phyloP scores from a whole-genome alignment of 2,888 invertebrate species.

The Apamea sordens region DNA sequence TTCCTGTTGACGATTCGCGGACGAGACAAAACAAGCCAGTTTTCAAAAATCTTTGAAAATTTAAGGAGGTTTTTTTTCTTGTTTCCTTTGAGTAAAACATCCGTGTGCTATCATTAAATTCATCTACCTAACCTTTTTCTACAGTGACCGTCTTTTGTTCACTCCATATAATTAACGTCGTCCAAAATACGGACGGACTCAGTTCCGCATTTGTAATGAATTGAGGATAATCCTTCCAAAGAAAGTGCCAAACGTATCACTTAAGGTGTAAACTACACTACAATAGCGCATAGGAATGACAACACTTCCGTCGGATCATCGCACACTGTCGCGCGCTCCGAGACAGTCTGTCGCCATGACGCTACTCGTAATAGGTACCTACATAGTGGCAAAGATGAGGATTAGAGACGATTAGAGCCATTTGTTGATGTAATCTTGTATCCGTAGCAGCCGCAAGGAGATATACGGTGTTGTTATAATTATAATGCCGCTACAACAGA shows the following conservation, averaged over 20 bases:
- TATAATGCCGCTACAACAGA: background rate
- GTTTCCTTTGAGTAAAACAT: no score
- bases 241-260: constrained; percentile 24
- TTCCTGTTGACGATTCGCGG: no score
- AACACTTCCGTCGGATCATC: constrained; percentile 37
- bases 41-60: background rate
- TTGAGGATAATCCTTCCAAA: constrained; percentile 16
- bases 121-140: background rate
- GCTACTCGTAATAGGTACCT: background rate
- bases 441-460: background rate
- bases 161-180: background rate
- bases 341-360: constrained; percentile 20
- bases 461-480: background rate
- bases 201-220: background rate
- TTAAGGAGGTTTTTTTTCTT: no score
- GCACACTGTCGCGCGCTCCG: background rate
- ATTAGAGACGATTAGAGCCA: constrained; percentile 28
- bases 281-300: constrained; percentile 9
- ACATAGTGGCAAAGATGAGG: background rate
- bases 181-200: background rate
- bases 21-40: background rate
- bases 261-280: constrained; percentile 30
- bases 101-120: background rate
- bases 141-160: no score
- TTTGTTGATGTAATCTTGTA: constrained; percentile 12